Conservation (phyloP, 2,888 invertebrate genomes). For the Orthosia gracilis region DNA sequence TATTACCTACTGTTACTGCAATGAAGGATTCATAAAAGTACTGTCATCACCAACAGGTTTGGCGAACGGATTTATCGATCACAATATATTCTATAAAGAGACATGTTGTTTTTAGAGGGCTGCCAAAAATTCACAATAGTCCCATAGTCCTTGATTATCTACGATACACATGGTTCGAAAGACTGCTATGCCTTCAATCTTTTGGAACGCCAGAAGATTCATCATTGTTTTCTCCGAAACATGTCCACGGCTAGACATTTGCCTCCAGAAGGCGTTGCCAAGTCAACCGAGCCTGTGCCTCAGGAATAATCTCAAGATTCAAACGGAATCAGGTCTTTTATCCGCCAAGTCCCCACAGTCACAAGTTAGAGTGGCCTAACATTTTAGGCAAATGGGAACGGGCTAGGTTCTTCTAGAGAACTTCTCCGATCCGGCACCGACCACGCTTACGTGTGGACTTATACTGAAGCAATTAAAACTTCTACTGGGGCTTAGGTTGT, state of each 20-base stretch:
- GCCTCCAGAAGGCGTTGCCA: not conserved
- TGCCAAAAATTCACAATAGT: not conserved
- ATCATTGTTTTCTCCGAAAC: too few species aligned
- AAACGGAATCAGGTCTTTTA: slow-evolving; percentile 24
- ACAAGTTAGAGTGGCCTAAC: slow-evolving; percentile 56
- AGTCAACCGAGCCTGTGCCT: not conserved
- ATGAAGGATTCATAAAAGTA: too few species aligned
- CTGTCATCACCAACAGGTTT: not conserved
- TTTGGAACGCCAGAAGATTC: too few species aligned
- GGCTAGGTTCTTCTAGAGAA: slow-evolving; percentile 66
- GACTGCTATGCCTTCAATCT: too few species aligned
- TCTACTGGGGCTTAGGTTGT: slow-evolving; percentile 81
- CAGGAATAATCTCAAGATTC: not conserved
- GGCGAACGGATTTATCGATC: not conserved
- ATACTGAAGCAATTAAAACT: slow-evolving; percentile 88
- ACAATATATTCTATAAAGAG: too few species aligned
- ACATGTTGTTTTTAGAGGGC: too few species aligned
- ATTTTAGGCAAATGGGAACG: slow-evolving; percentile 76
- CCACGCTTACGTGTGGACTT: slow-evolving; percentile 74
- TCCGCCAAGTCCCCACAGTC: slow-evolving; percentile 24
- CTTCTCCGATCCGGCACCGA: slow-evolving; percentile 50
- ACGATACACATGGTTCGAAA: not conserved
- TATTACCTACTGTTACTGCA: too few species aligned
- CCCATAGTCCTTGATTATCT: too few species aligned
- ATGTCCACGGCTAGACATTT: not conserved